phyloP scores from a whole-genome alignment of 2,888 invertebrate genomes.

The Cosmorhoe ocellata region DNA sequence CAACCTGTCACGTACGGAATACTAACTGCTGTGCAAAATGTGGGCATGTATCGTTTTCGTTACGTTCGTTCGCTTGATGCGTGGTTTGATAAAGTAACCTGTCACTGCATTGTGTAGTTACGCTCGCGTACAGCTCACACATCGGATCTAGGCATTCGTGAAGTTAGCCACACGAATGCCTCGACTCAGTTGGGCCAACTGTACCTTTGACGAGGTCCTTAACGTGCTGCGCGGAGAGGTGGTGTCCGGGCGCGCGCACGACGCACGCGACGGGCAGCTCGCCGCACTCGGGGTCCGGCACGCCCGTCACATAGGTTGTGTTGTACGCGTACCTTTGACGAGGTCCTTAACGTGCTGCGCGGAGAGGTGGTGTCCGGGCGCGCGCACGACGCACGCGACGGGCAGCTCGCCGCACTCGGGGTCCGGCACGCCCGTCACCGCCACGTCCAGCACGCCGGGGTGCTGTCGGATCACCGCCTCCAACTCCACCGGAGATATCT shows the following conservation, averaged over 20 bases:
- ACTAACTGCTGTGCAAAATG: no score
- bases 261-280: slow-evolving; percentile 53
- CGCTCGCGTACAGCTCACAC: no score
- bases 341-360: slow-evolving; percentile 52
- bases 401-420: slow-evolving; percentile 47
- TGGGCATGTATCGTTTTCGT: no score
- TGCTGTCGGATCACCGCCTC: slow-evolving; percentile 50
- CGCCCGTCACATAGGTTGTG: slow-evolving; percentile 40
- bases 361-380: slow-evolving; percentile 33
- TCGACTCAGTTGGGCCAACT: no score
- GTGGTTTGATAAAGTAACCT: no score
- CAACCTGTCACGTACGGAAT: no score
- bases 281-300: slow-evolving; percentile 48
- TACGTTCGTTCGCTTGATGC: no score
- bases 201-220: no score
- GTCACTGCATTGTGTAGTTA: no score
- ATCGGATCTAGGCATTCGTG: no score
- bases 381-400: slow-evolving; percentile 49
- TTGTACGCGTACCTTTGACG: slow-evolving; percentile 38
- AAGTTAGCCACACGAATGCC: no score
- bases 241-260: slow-evolving; percentile 40
- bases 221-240: no score
- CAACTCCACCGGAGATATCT: slow-evolving; percentile 54
- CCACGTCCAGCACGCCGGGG: slow-evolving; percentile 51
- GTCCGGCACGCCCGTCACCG: slow-evolving; percentile 49